Evolutionary conservation across 2,888 invertebrate genomes (phyloP).

Genomic region (Xestia xanthographa): DNA sequence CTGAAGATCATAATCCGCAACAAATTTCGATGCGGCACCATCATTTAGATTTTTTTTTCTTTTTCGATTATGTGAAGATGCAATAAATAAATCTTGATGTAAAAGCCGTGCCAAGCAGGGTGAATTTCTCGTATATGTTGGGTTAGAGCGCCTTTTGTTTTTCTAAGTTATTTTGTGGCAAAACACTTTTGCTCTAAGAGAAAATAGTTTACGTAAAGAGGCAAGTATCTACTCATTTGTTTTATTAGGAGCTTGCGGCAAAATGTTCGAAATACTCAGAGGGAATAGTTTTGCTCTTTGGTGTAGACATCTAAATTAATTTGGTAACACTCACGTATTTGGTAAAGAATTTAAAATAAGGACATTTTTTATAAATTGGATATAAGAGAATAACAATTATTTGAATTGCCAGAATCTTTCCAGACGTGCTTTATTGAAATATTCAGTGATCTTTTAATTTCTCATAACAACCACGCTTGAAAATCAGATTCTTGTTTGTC

Average conservation of each 20-base stretch:
- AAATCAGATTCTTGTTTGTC: too few species aligned
- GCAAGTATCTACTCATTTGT: conserved; percentile 21
- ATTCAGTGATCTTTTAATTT: background rate
- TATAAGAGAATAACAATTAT: background rate
- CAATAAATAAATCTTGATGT: background rate
- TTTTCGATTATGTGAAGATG: background rate
- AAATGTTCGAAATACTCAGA: background rate
- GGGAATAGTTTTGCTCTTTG: background rate
- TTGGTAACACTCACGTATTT: background rate
- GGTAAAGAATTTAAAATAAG: background rate
- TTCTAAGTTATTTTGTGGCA: conserved; percentile 1
- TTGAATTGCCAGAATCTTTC: background rate
- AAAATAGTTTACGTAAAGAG: conserved; percentile 1
- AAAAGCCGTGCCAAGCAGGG: background rate
- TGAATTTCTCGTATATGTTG: background rate
- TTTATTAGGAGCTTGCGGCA: conserved; percentile 1
- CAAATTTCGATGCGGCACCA: background rate
- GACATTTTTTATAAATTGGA: background rate
- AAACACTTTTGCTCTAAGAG: background rate
- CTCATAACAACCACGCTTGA: background rate
- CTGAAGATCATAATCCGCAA: background rate
- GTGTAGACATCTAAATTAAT: background rate
- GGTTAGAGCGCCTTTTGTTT: background rate
- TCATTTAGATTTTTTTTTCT: too few species aligned
- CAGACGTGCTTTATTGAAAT: background rate